phyloP scores from a whole-genome alignment of 2,113 vertebrate species.

The pig (Sus scrofa) region T2T-Sscrofa CM000819.6:64126501-64127000 shows the following conservation, averaged over 20 bases:
- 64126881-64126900: neutral
- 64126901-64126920: neutral
- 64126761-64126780: neutral
- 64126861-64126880: conserved; percentile 38
- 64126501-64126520: neutral
- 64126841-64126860: conserved; percentile 4
- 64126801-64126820: conserved; percentile 31
- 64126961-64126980: neutral
- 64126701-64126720: neutral
- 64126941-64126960: conserved; percentile 15
- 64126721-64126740: neutral
- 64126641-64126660: neutral
- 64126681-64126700: conserved; percentile 36
- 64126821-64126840: neutral
- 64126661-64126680: neutral
- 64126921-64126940: neutral
- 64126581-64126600: conserved; percentile 54
- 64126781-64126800: conserved; percentile 42
- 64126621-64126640: neutral
- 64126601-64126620: conserved; percentile 42
- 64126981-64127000: neutral
- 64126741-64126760: neutral
- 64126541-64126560: conserved; percentile 51
- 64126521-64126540: neutral
- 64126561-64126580: conserved; percentile 50